phyloP scores from a whole-genome alignment of 1,140 invertebrate species.

The Aphaenogaster ashmeadi region DNA sequence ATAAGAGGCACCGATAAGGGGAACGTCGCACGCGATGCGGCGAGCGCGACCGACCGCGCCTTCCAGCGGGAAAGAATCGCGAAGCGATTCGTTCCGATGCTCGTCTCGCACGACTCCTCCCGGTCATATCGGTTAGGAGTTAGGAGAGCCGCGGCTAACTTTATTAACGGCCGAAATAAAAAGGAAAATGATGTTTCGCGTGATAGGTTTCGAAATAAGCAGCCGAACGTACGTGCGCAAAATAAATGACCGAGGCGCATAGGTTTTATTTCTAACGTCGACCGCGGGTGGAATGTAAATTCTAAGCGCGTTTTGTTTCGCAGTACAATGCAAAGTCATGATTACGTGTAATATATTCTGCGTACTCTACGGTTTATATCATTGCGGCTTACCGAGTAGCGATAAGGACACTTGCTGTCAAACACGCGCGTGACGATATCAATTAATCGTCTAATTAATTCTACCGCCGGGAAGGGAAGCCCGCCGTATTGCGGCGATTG shows the following conservation, averaged over 20 bases:
- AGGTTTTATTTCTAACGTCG: not conserved
- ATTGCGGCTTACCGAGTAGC: not conserved
- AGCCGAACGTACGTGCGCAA: not conserved
- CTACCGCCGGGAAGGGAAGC: not conserved
- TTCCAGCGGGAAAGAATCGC: slow-evolving; percentile 18
- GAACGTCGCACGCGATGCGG: slow-evolving; percentile 37
- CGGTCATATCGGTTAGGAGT: slow-evolving; percentile 27
- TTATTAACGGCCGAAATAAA: slow-evolving; percentile 29
- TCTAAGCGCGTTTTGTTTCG: not conserved
- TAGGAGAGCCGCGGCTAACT: slow-evolving; percentile 1
- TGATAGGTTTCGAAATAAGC: not conserved
- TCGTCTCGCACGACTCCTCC: slow-evolving; percentile 24
- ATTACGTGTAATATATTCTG: not conserved
- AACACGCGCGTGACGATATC: not conserved
- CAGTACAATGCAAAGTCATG: not conserved
- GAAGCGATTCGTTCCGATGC: slow-evolving; percentile 21
- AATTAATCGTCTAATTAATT: slow-evolving; percentile 36
- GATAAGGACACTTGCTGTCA: not conserved
- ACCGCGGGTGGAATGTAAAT: not conserved
- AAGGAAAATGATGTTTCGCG: not conserved
- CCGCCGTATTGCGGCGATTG: not conserved
- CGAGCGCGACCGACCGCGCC: slow-evolving; percentile 25
- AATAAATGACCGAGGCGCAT: not conserved
- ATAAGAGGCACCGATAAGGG: slow-evolving; percentile 44
- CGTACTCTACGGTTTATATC: not conserved